Evolutionary conservation across 2,888 invertebrate genomes (phyloP), one percentile per base, ranked within the genome.

Genomic region (Chorisops tibialis): DNA sequence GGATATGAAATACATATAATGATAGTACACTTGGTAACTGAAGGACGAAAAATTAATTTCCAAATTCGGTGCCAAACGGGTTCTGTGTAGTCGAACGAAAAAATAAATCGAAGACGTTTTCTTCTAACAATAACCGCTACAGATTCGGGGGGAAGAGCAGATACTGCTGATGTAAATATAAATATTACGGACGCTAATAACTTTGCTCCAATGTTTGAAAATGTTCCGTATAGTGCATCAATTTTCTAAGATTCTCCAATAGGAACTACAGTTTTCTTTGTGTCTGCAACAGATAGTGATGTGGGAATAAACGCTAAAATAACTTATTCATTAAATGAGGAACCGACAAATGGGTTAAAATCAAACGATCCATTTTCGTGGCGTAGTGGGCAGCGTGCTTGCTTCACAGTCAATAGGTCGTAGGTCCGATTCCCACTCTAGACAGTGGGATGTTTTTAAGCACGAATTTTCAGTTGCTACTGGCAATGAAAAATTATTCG

Each of bases 131-230:
- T 91, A 0, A 89, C 90, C 0, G 96, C 96, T 0, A 88, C 93
- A 0, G 97, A 97, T 75, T 87, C 91, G 0, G 95, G 94, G 0
- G 93, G 93, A 0, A 81, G 93, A 49, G 88, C 87, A 2, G 96
- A 96, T 70, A 89, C 91, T 0, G 91, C 95, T 0, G 88, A 91
- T 58, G 91, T 97, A 12, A 90, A 93, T 72, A 89, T 98, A 3
- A 94, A 95, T 73, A 86, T 99, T 0, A 90, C 93, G 0, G 96
- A 96, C 78, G 95, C 96, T 0, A 97, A 97, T 76, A 95, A 96
- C 72, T 93, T 89, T 73, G 87, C 93, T 0, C 96, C 96, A 0
- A 89, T 89, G 1, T 97, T 97, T 73, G 93, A 95, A 74, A 92
- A 93, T 73, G 92, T 94, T 0, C 96, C 96, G 0, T 96, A 96